Evolutionary conservation across 2,888 invertebrate genomes (phyloP).

Genomic region (Drosophila paucipuncta): DNA sequence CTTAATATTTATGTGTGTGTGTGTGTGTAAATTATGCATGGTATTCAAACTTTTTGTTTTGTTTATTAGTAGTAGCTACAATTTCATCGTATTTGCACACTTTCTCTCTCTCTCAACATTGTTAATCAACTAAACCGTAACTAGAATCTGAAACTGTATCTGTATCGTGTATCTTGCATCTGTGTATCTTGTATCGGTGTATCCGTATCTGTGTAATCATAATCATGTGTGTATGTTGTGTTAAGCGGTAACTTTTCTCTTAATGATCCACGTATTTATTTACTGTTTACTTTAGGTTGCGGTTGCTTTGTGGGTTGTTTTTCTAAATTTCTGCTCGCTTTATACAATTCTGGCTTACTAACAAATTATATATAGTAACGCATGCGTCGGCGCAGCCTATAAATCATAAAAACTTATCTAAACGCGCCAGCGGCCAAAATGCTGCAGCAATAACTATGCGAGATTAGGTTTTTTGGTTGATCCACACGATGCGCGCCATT

Average conservation of each 20-base stretch:
- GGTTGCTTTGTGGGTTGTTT: constrained; percentile 38
- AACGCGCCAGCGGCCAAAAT: constrained; percentile 64
- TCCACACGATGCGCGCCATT: constrained; percentile 60
- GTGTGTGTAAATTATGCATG: constrained; percentile 40
- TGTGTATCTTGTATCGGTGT: constrained; percentile 40
- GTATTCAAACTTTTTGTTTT: constrained; percentile 44
- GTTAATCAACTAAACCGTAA: constrained; percentile 65
- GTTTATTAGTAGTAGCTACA: constrained; percentile 73
- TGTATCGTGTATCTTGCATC: constrained; percentile 24
- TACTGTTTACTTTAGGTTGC: constrained; percentile 41
- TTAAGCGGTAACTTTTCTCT: constrained; percentile 41
- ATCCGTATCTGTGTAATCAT: constrained; percentile 16
- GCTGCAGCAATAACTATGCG: constrained; percentile 70
- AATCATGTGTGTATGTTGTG: constrained; percentile 10
- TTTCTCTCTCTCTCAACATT: constrained; percentile 29
- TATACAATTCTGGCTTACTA: constrained; percentile 68
- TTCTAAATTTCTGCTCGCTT: constrained; percentile 48
- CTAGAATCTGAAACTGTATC: constrained; percentile 47
- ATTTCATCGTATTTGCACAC: constrained; percentile 76
- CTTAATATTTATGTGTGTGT: constrained; percentile 23
- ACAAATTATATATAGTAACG: constrained; percentile 33
- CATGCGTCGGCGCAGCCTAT: constrained; percentile 43
- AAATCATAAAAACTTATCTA: constrained; percentile 56
- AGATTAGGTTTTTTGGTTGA: constrained; percentile 75
- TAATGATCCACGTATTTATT: constrained; percentile 39